Evolutionary conservation across 2,888 invertebrate species (phyloP), one percentile per base, ranked within the genome.

Genomic region (Brenthis hecate): DNA sequence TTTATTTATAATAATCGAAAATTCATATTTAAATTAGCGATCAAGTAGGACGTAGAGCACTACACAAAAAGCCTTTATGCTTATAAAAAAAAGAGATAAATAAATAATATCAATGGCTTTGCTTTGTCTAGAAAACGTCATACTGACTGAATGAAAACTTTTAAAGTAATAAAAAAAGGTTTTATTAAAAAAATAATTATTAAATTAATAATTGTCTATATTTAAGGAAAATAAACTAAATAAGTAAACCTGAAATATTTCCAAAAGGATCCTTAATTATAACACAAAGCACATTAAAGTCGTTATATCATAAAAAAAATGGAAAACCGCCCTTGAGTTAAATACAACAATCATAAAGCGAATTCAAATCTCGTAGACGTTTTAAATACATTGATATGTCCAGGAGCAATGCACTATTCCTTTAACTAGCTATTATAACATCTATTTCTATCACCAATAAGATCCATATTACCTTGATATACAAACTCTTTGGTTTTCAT

Each of bases 361-460:
- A 65, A 71, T 71, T 71, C 68, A 65, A 62, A 71, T 71, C 65
- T 68, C 68, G 61, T 68, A 65, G 43, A 63, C 56, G 60, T 65
- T 73, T 73, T 65, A 66, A 67, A 73, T 72, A 68, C 70, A 69
- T 63, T 57, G 68, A 68, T 71, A 65, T 66, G 65, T 68, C 56
- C 68, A 71, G 58, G 72, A 70, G 66, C 69, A 69, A 65, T 73
- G 72, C 67, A 70, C 69, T 69, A 60, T 32, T 53, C 8, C 48
- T 50, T 28, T 66, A 55, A 56, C 56, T 28, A 23, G 53, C 53
- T 3, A 43, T 14, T 62, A 19, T 54, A 8, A 62, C 13, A 19
- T 32, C 53, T 54, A 57, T 68, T 50, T 4, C 3, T 1, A 4
- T 1, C 0, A 0, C 0, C 1, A 13, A 32, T n/a, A 68, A 51